phyloP scores from a whole-genome alignment of 2,797 vertebrate species.

The Glossophaga mutica region DNA sequence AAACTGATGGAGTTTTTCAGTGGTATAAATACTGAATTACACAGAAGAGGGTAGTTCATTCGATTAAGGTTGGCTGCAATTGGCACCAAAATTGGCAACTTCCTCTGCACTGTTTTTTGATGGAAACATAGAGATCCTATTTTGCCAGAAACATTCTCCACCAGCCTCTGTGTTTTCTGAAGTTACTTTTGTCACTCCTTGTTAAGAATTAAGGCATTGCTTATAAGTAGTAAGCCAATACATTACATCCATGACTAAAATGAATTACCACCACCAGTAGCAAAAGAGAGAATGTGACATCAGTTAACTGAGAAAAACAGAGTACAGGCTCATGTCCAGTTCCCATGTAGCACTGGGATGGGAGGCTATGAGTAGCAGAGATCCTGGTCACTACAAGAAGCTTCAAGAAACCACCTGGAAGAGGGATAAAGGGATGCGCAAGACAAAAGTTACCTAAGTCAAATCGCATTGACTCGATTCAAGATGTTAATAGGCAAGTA shows the following conservation, averaged over 20 bases:
- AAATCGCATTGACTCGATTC: neutral
- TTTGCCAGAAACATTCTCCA: neutral
- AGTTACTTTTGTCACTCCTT: neutral
- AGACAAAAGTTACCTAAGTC: neutral
- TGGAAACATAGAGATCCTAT: neutral
- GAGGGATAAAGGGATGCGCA: neutral
- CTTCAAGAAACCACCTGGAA: neutral
- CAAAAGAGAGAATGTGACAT: neutral
- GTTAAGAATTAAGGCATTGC: neutral
- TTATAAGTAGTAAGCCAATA: neutral
- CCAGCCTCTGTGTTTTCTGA: neutral
- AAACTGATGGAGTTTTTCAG: neutral
- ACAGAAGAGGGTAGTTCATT: conserved; percentile 16
- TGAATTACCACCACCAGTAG: neutral
- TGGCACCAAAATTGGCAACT: neutral
- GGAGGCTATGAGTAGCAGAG: neutral
- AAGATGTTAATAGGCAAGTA: neutral
- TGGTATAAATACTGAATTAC: neutral
- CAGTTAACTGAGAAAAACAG: neutral
- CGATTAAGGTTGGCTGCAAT: neutral
- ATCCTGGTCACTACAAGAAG: neutral
- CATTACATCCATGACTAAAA: neutral
- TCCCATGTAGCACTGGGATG: neutral
- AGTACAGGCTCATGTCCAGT: neutral
- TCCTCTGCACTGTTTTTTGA: neutral